Base-by-base conservation (phyloP, 2,888 invertebrate species). In the Petrophora chlorosata region DNA sequence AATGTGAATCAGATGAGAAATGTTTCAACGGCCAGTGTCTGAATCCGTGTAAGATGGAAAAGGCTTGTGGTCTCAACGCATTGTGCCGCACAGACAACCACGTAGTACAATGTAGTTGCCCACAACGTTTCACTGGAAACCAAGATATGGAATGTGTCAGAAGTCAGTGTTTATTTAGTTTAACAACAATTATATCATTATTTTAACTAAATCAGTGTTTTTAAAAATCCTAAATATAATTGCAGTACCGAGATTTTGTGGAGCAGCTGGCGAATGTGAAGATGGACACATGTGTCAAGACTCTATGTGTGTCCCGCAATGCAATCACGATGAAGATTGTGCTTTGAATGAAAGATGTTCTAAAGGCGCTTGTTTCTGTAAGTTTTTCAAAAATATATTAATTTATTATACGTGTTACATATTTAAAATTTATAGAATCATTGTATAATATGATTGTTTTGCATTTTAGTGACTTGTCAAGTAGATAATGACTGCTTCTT, bases 401-500 rank as follows among this genome's bases (percentile, higher is more conserved):
- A 5, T 14, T 10, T 33, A 17, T 52, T 39, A 54, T 33, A n/a
- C 2, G 4, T 28, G 1, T 5, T 9, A 2, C 4, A 3, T 5
- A 32, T 3, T 3, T 8, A 5, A 10, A 17, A 32, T 15, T 16
- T 12, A 2, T 3, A 28, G 3, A 4, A 32, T 12, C 19, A 14
- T 22, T n/a, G n/a, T n/a, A 23, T 45, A 32, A 29, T 8, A 43
- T 44, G 44, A 45, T 14, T 2, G 29, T 29, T 32, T 23, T 47
- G 48, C 23, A 67, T 88, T 70, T 45, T 78, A 93, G 93, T 97
- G 47, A 97, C 97, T 2, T 98, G 98, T 72, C 93, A 97, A 34
- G 94, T 97, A 0, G 97, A 97, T 75, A 96, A 97, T 68, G 97
- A 98, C 69, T 98, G 97, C 68, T 97, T 97, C 92, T 90, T 97